Evolutionary conservation across 2,797 vertebrate species (phyloP), one percentile per base, ranked within the genome.

Genomic region (Yasuhikotakia modesta): DNA sequence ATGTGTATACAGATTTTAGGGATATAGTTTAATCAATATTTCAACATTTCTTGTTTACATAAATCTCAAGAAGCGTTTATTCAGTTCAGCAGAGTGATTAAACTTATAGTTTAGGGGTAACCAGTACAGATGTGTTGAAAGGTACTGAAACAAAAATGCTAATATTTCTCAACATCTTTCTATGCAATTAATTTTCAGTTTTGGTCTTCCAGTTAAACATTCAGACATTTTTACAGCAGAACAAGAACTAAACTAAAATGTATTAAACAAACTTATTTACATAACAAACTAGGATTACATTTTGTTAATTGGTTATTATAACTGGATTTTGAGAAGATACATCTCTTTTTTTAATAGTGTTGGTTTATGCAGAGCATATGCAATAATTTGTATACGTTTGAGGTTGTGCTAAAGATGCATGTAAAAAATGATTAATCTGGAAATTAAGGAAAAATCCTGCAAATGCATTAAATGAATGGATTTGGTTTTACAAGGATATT

Each of bases 121-220:
- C 48, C 63, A 52, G 30, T 22, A 52, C 45, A 63, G 13, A 35
- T 30, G 30, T 2, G 6, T 35, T 35, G 4, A 2, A 35, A 7
- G 4, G 32, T 35, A 35, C 32, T 35, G 32, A 35, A 35, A n/a
- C n/a, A n/a, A 7, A 35, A 7, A 35, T 46, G 72, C 30, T 67
- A 65, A 66, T 63, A 65, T 61, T 71, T 70, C 14, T 35, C 3
- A 22, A 76, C 66, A 69, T 43, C 32, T 67, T 78, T 67, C 76
- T 79, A 85, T 85, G 84, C 84, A 85, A 81, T 35, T 50, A 46
- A 71, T 45, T 82, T 82, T 60, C 13, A 39, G 19, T 74, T 72
- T 79, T 78, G 55, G 79, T 85, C 82, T 85, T 85, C 84, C 84
- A 82, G 43, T 58, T 68, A 24, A 66, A 65, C 21, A 46, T 4